phyloP scores from a whole-genome alignment of 1,140 invertebrate genomes.

The Ganaspis sp. region DNA sequence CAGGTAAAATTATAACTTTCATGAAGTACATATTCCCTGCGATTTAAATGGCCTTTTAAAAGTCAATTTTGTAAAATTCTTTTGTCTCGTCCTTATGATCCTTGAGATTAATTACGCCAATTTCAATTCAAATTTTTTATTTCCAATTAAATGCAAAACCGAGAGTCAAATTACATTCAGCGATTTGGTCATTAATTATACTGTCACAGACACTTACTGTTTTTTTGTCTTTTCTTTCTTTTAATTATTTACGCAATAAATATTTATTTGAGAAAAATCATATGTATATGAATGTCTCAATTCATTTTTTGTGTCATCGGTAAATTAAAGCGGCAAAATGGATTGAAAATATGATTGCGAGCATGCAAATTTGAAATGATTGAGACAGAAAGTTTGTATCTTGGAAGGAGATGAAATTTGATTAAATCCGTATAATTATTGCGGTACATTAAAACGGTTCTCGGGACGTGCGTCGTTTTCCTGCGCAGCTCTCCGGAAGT shows the following conservation, averaged over 20 bases:
- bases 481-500: neutral
- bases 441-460: conserved; percentile 29
- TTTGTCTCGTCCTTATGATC: conserved; percentile 6
- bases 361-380: conserved; percentile 21
- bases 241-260: neutral
- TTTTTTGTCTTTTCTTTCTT: neutral
- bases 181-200: neutral
- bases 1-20: neutral
- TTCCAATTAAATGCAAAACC: conserved; percentile 18
- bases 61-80: conserved; percentile 1
- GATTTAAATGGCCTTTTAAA: conserved; percentile 7
- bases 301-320: neutral
- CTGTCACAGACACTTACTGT: neutral
- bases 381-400: conserved; percentile 29
- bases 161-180: neutral
- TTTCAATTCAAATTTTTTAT: conserved; percentile 19
- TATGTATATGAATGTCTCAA: neutral
- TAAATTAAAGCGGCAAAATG: neutral
- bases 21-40: neutral
- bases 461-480: conserved; percentile 20
- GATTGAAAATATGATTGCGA: neutral
- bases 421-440: conserved; percentile 28
- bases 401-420: conserved; percentile 21
- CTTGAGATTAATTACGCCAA: conserved; percentile 15
- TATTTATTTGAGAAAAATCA: neutral